Base-by-base conservation (phyloP, 2,797 vertebrate genomes). In the Fistularia tabacaria region DNA sequence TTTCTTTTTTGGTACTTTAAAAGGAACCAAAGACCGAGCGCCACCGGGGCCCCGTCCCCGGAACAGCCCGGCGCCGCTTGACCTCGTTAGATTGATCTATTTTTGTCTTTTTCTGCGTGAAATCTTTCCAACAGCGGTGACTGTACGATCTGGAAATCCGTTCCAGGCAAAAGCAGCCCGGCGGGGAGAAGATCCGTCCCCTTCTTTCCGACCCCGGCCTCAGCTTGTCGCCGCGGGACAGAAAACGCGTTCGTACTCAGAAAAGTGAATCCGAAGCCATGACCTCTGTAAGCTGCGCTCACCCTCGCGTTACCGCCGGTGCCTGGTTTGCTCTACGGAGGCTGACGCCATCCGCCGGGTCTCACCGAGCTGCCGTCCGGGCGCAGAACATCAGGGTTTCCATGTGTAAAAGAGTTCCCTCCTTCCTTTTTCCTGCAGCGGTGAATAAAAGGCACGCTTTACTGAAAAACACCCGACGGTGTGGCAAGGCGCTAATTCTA, bases 401-500 rank as follows among this genome's bases (percentile, higher is more conserved):
- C 74, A 71, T 57, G 47, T 75, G 68, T 73, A 59, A 14, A 69
- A 69, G 74, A 59, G 53, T 71, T 67, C 62, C 41, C 49, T 58
- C 48, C 38, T 38, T 48, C 52, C 41, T 66, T 74, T 69, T 57
- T 66, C 41, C 58, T 58, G 68, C 72, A 75, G 62, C 81, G 60
- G 72, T 68, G 66, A 87, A 84, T 86, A 81, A 82, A 85, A 76
- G 47, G 59, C 51, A 56, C 57, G 68, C 75, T 79, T 83, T 76
- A 64, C 51, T 75, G 60, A 80, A 74, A 69, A 41, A 53, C 25
- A 25, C 25, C 25, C 25, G 25, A 25, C 75, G 73, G 71, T 78
- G 79, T 83, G 79, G 70, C 58, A 77, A 69, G 81, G 85, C 84
- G 83, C 81, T 87, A 85, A 77, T 81, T 84, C 70, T 66, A 81